Evolutionary conservation across 2,888 invertebrate genomes (phyloP).

Genomic region (Conchocele bisecta): DNA sequence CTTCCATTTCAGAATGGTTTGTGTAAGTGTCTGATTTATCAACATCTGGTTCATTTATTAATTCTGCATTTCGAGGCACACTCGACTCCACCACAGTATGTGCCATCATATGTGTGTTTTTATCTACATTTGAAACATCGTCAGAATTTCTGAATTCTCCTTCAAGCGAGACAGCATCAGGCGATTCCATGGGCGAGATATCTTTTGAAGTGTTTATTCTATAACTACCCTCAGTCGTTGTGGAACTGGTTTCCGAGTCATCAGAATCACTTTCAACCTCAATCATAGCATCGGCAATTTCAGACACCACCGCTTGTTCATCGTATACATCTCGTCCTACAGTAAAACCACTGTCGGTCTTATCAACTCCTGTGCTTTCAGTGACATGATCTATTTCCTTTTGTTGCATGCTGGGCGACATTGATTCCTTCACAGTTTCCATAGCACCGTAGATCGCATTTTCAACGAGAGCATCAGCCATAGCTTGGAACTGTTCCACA

Average conservation of each 20-base stretch:
- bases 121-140: too few species aligned
- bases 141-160: too few species aligned
- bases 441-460: conserved; percentile 49
- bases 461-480: conserved; percentile 45
- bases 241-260: conserved; percentile 58
- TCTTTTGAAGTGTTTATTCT: conserved; percentile 45
- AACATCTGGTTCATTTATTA: too few species aligned
- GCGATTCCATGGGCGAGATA: conserved; percentile 39
- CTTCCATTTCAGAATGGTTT: too few species aligned
- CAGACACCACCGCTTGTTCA: conserved; percentile 7
- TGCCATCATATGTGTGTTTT: too few species aligned
- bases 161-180: conserved; percentile 26
- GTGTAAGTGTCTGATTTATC: too few species aligned
- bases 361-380: not conserved
- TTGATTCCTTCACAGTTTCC: conserved; percentile 51
- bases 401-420: too few species aligned
- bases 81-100: too few species aligned
- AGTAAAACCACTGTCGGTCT: too few species aligned
- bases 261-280: conserved; percentile 41
- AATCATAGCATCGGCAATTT: conserved; percentile 40
- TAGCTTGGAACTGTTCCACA: conserved; percentile 3
- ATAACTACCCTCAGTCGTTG: conserved; percentile 67
- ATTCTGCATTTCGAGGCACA: too few species aligned
- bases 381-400: too few species aligned
- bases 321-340: too few species aligned